Evolutionary conservation across 2,113 vertebrate genomes (phyloP), one percentile per base, ranked within the genome.

Genomic region (Smithornis capensis): DNA sequence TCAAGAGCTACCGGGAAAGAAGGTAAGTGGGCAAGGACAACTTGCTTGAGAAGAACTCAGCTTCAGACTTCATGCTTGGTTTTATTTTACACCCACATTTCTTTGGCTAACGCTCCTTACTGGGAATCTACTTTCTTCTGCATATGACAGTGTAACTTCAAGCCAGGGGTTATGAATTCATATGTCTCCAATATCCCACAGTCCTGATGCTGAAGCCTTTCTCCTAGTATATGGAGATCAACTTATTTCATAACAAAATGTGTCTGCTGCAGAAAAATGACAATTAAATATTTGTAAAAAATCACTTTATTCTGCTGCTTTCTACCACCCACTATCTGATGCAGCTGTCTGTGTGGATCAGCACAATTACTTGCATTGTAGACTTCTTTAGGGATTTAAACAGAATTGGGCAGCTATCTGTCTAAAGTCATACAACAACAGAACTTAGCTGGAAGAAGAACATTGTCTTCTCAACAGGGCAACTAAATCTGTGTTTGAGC

Each of bases 361-460:
- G 42, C 45, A 59, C 80, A 83, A 74, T 56, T 56, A 93, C 59
- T 80, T 70, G 42, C 49, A 70, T 77, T 50, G 42, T 44, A 37
- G 56, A 44, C 6, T 59, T 93, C 59, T 85, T 86, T 28, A 55
- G 80, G 38, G 90, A 90, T 94, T 94, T 81, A 86, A 83, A 50
- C 14, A 73, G 60, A 89, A 77, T 44, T 59, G 56, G 52, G 35
- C 19, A 92, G 33, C 50, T 90, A 49, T 93, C 63, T 80, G 11
- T 93, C 83, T 95, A 40, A 92, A 95, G 69, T 80, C 69, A 86
- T 63, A 77, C 1, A 89, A 57, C 64, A 81, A 80, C 33, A 83
- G 35, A 93, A 86, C 59, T 93, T 83, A 93, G 60, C 57, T 90
- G 95, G 94, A 96, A 86, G 76, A 90, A 1, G 3, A 94, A 60